These are phyloP conservation scores for Arbacia lixula DNA, from an alignment of 53 echinoderm and acorn worm species.

Conservation along the genomic window DNA sequence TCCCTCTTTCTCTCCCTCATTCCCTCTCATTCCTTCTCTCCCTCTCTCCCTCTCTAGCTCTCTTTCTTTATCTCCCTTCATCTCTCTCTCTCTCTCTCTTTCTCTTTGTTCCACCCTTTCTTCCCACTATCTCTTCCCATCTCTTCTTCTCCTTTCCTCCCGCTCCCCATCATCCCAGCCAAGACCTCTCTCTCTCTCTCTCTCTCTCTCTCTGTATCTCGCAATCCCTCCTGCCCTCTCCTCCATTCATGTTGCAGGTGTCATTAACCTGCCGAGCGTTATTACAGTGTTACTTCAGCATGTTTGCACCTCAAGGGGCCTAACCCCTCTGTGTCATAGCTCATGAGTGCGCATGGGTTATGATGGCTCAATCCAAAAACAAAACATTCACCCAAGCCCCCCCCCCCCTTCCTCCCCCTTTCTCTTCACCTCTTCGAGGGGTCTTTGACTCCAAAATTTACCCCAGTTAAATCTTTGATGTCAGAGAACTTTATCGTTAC, in stretches of 20 bases:
- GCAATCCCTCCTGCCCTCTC: too few relatives aligned
- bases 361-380: conserved; percentile 21
- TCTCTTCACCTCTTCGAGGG: too few relatives aligned
- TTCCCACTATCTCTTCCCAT: too few relatives aligned
- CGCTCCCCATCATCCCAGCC: not conserved
- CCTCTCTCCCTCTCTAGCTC: not conserved
- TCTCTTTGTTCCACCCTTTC: too few relatives aligned
- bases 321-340: conserved; percentile 12
- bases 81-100: too few relatives aligned
- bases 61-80: too few relatives aligned
- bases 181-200: not conserved
- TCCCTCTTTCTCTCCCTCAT: not conserved
- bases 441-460: too few relatives aligned
- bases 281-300: not conserved
- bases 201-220: not conserved
- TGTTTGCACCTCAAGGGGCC: not conserved
- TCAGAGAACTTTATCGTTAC: too few relatives aligned
- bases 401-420: conserved; percentile 16
- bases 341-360: conserved; percentile 21
- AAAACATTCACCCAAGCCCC: not conserved
- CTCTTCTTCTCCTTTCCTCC: too few relatives aligned
- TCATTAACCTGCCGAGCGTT: conserved; percentile 18
- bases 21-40: not conserved
- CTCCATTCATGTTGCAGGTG: conserved; percentile 23
- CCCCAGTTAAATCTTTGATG: too few relatives aligned